These are phyloP conservation scores for Lota lota DNA, from an alignment of 2,113 vertebrate genomes.

Conservation along the genomic window DNA sequence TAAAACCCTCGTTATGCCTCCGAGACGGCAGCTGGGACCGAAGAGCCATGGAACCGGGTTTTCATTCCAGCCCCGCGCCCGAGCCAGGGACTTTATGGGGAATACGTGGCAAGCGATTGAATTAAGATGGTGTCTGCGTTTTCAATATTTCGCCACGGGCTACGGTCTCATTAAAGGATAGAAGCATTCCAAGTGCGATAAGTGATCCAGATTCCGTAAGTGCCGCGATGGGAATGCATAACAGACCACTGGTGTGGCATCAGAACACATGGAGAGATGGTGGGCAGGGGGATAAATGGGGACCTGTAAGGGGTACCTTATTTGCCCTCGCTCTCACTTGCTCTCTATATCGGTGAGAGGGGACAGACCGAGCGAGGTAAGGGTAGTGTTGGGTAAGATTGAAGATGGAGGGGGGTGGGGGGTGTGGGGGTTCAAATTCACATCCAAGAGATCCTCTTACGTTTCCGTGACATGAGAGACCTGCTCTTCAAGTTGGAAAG, in stretches of 20 bases:
- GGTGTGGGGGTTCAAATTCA: conserved; percentile 26
- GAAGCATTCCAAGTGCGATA: conserved; percentile 40
- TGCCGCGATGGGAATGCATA: conserved; percentile 40
- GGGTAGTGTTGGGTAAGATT: background rate
- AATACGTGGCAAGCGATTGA: conserved; percentile 10
- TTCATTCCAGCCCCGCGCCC: too few species aligned
- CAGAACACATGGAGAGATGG: conserved; percentile 37
- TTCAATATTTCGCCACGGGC: conserved; percentile 22
- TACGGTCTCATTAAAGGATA: conserved; percentile 22
- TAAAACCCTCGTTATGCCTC: too few species aligned
- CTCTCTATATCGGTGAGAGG: background rate
- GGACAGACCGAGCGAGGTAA: background rate
- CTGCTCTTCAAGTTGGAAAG: background rate
- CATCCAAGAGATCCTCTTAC: conserved; percentile 50
- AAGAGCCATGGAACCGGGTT: too few species aligned
- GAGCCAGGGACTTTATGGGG: conserved; percentile 16
- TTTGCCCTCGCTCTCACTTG: too few species aligned
- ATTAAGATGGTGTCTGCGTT: conserved; percentile 29
- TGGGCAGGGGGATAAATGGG: conserved; percentile 12
- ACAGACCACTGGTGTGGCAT: conserved; percentile 41
- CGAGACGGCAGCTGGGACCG: too few species aligned
- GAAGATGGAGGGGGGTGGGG: conserved; percentile 2
- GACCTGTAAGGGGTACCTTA: background rate
- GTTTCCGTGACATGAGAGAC: conserved; percentile 47
- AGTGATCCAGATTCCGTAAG: conserved; percentile 48